Evolutionary conservation across 2,888 invertebrate genomes (phyloP).

Genomic region (Rugalucina vietnamica): DNA sequence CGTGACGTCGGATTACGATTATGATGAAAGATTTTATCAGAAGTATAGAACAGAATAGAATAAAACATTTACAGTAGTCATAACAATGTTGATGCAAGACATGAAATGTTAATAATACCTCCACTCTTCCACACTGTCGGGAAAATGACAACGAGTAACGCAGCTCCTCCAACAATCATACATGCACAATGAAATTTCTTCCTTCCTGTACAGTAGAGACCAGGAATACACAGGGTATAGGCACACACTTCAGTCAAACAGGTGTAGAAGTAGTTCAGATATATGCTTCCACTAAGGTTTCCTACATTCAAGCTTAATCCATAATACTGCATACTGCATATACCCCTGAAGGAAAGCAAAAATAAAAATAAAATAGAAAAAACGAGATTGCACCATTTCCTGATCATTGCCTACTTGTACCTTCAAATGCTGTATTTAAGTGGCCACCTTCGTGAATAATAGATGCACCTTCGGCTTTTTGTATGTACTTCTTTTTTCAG

Average conservation of each 20-base stretch:
- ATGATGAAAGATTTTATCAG: too few species aligned
- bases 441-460: too few species aligned
- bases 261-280: conserved; percentile 75
- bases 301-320: conserved; percentile 74
- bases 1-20: too few species aligned
- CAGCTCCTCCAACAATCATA: conserved; percentile 70
- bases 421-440: too few species aligned
- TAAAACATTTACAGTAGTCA: too few species aligned
- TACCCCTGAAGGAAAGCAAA: conserved; percentile 75
- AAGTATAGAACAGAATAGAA: too few species aligned
- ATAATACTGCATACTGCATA: conserved; percentile 75
- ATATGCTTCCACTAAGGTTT: conserved; percentile 73
- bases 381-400: too few species aligned
- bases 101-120: neutral
- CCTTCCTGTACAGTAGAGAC: conserved; percentile 72
- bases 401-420: too few species aligned
- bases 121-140: neutral
- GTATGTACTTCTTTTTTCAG: too few species aligned
- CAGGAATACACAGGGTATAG: conserved; percentile 65
- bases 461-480: too few species aligned
- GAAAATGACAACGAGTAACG: neutral
- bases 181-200: conserved; percentile 65
- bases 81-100: too few species aligned
- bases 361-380: too few species aligned
- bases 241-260: conserved; percentile 72